A percentile compares a stretch with the other conserved stretches of the same genome.
Evolutionary conservation across 1,140 invertebrate species (phyloP).

Genomic region (Stenopsyche tienmushanensis): DNA sequence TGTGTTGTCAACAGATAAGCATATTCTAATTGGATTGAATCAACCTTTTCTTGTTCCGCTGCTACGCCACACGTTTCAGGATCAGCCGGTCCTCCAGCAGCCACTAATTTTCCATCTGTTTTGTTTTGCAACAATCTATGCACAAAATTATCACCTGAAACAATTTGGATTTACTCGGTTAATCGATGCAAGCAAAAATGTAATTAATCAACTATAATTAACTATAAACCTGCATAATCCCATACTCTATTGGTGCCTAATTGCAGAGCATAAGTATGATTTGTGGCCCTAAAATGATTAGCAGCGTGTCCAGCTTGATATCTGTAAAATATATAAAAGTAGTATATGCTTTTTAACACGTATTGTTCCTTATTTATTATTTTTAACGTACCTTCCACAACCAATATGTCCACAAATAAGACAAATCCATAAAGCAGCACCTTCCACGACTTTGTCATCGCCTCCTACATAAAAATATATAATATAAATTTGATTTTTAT

Average conservation of each 20-base stretch:
- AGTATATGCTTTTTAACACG: not conserved
- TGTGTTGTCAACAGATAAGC: conserved; percentile 97
- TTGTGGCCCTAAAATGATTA: conserved; percentile 89
- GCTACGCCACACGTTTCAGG: conserved; percentile 56
- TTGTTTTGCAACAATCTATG: conserved; percentile 95
- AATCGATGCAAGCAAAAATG: not conserved
- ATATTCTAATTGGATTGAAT: conserved; percentile 92
- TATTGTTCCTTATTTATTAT: conserved; percentile 6
- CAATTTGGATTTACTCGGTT: not conserved
- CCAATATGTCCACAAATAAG: conserved; percentile 98
- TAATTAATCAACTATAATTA: not conserved
- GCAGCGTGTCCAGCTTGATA: conserved; percentile 70
- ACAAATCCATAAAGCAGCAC: conserved; percentile 96
- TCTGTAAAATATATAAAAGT: conserved; percentile 51
- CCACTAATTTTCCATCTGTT: conserved; percentile 95
- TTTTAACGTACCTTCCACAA: conserved; percentile 70
- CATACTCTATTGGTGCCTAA: conserved; percentile 94
- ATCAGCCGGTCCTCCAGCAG: conserved; percentile 70
- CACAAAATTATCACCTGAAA: conserved; percentile 89
- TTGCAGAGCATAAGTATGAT: conserved; percentile 97
- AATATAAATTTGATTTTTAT: not conserved
- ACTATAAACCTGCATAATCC: conserved; percentile 82
- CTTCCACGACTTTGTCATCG: conserved; percentile 54
- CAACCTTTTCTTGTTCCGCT: conserved; percentile 82
- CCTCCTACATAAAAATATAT: conserved; percentile 12